phyloP scores from a whole-genome alignment of 2,888 invertebrate genomes.

The Criorhina ranunculi region DNA sequence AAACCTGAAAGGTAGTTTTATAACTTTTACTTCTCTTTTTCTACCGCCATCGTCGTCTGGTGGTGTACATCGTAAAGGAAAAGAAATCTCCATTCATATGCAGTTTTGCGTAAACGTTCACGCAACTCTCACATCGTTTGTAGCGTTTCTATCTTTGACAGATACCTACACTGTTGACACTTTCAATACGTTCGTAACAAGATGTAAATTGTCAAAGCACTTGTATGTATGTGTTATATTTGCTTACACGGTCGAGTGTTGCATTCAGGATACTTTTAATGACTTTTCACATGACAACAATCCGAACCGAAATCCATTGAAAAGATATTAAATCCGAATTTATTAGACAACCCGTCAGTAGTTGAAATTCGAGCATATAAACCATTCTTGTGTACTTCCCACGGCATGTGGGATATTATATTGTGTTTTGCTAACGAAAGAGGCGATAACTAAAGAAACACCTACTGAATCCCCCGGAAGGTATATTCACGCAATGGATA shows the following conservation, averaged over 20 bases:
- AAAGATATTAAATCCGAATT: slow-evolving; percentile 56
- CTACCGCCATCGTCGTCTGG: background rate
- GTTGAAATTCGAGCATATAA: background rate
- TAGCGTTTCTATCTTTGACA: slow-evolving; percentile 27
- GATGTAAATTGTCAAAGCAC: slow-evolving; percentile 34
- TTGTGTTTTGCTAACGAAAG: slow-evolving; percentile 2
- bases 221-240: slow-evolving; percentile 19
- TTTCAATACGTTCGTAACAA: slow-evolving; percentile 51
- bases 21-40: slow-evolving; percentile 5
- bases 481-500: slow-evolving; percentile 7
- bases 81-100: slow-evolving; percentile 34
- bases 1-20: slow-evolving; percentile 13
- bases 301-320: slow-evolving; percentile 48
- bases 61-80: too few species aligned
- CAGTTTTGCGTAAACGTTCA: slow-evolving; percentile 40
- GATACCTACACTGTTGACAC: slow-evolving; percentile 44
- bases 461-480: slow-evolving; percentile 46
- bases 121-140: slow-evolving; percentile 17
- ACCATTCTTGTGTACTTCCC: slow-evolving; percentile 12
- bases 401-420: background rate
- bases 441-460: slow-evolving; percentile 15
- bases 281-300: slow-evolving; percentile 32
- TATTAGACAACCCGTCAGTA: slow-evolving; percentile 60
- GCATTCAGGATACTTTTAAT: slow-evolving; percentile 45
- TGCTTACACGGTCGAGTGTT: background rate